Conservation (phyloP, 2,888 invertebrate genomes). For the Idaea aversata region DNA sequence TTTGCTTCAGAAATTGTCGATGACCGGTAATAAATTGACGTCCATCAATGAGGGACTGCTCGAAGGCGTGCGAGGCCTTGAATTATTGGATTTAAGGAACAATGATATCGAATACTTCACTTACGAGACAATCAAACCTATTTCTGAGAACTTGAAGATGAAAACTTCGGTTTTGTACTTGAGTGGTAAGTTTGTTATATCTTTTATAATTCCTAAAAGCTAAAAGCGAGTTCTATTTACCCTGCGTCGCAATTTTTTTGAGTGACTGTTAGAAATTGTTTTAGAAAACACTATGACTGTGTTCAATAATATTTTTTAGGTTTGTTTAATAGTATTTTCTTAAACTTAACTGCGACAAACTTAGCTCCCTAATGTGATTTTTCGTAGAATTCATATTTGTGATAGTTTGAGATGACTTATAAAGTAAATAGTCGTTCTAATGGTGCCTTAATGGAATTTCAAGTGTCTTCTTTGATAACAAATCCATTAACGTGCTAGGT, state of each 20-base stretch:
- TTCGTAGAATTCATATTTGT: not conserved
- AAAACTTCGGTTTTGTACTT: conserved; percentile 70
- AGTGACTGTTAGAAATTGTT: too few relatives aligned
- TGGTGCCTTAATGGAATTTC: too few relatives aligned
- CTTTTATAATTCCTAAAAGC: not conserved
- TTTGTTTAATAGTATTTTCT: too few relatives aligned
- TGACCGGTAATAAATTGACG: conserved; percentile 88
- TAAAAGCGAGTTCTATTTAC: too few relatives aligned
- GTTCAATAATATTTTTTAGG: too few relatives aligned
- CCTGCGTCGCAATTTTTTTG: too few relatives aligned
- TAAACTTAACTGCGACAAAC: not conserved
- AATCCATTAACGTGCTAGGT: too few relatives aligned
- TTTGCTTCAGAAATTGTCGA: conserved; percentile 85
- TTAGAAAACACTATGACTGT: too few relatives aligned
- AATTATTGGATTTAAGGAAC: conserved; percentile 88
- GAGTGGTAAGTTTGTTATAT: conserved; percentile 56
- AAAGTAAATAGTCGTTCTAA: too few relatives aligned
- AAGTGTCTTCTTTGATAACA: too few relatives aligned
- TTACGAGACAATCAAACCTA: conserved; percentile 86
- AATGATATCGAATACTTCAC: conserved; percentile 89
- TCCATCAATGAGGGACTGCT: conserved; percentile 86
- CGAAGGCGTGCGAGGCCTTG: conserved; percentile 85
- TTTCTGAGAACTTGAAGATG: conserved; percentile 86
- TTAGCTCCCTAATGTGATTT: not conserved
- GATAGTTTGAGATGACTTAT: not conserved